These are phyloP conservation scores for Sciurus carolinensis DNA, from an alignment of 2,797 vertebrate genomes.

Conservation along the genomic window DNA sequence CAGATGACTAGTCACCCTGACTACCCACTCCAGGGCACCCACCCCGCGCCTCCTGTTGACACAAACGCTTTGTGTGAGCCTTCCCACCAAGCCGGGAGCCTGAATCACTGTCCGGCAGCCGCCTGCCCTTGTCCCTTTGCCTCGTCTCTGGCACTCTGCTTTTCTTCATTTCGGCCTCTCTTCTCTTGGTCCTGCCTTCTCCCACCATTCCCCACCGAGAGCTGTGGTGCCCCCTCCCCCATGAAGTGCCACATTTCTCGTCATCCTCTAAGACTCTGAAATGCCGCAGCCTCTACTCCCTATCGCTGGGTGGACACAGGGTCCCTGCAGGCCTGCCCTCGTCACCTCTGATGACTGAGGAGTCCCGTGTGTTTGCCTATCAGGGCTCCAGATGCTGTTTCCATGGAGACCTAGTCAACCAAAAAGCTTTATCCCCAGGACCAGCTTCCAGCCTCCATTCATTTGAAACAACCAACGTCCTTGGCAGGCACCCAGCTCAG, in stretches of 20 bases:
- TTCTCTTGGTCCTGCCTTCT: neutral
- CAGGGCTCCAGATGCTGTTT: neutral
- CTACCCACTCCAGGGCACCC: neutral
- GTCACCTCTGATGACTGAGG: neutral
- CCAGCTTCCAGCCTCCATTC: neutral
- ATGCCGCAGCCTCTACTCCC: neutral
- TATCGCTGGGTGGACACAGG: neutral
- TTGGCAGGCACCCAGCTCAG: neutral
- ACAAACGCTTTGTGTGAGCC: neutral
- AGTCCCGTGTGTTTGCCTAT: neutral
- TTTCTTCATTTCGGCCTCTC: neutral
- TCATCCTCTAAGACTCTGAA: neutral
- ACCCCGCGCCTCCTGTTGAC: fast-evolving
- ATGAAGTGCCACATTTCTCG: neutral
- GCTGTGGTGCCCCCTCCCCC: neutral
- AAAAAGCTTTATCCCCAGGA: neutral
- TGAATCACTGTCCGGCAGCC: neutral
- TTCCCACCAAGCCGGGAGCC: fast-evolving
- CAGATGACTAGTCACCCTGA: neutral
- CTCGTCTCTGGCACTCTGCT: neutral
- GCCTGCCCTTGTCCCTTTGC: neutral
- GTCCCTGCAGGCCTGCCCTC: neutral
- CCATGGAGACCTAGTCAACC: conserved; percentile 4
- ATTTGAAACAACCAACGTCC: neutral
- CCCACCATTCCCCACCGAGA: neutral